These are phyloP conservation scores for Chrysaora quinquecirrha DNA, from an alignment of 30 jellyfish, hydroid and myxozoan genomes.

Conservation along the genomic window DNA sequence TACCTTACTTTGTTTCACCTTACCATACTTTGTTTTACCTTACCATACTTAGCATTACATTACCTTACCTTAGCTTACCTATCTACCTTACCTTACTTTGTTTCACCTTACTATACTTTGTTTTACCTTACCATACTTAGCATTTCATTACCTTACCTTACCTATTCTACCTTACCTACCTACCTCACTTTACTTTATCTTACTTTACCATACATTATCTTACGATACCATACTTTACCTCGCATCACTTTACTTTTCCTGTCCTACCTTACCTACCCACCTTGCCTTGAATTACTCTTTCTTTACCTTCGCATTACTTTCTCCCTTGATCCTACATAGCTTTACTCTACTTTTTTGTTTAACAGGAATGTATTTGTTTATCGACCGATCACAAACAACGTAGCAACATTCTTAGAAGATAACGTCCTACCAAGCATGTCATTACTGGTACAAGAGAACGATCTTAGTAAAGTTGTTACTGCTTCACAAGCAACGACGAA, in stretches of 20 bases:
- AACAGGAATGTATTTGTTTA: slow-evolving; percentile 42
- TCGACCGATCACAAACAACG: slow-evolving; percentile 43
- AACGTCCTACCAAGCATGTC: slow-evolving; percentile 27
- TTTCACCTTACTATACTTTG: no score
- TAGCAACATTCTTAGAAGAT: slow-evolving; percentile 26
- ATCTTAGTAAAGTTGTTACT: slow-evolving; percentile 57
- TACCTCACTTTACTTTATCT: neutral
- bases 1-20: neutral
- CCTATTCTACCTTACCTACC: neutral
- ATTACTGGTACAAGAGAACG: slow-evolving; percentile 48
- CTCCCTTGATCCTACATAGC: no score
- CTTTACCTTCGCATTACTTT: no score
- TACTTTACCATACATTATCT: no score
- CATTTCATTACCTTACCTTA: no score
- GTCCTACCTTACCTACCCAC: no score
- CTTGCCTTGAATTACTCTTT: no score
- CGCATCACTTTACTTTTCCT: neutral
- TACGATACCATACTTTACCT: neutral
- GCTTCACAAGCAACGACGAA: slow-evolving; percentile 41
- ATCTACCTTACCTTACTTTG: no score
- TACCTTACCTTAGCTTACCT: no score
- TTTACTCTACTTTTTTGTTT: neutral
- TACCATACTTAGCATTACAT: no score
- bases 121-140: neutral
- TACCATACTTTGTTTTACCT: neutral